phyloP scores from a whole-genome alignment of 2,888 invertebrate genomes.

The Tromatobia lineatoria region DNA sequence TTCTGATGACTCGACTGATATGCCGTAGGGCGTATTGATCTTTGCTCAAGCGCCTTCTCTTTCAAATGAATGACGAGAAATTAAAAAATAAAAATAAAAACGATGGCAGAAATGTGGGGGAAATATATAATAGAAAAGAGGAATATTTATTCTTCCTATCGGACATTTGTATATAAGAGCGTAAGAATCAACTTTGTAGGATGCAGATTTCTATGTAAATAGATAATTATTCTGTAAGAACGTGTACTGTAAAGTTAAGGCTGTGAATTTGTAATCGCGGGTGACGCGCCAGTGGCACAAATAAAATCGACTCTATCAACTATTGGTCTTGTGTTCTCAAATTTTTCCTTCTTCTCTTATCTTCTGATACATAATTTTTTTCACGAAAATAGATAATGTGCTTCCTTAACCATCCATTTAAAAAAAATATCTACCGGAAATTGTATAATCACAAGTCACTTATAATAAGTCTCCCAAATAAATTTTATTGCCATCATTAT shows the following conservation, averaged over 20 bases:
- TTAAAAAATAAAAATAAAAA: constrained; percentile 2
- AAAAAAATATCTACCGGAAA: too few species aligned
- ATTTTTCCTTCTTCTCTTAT: not conserved
- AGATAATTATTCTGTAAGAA: constrained; percentile 47
- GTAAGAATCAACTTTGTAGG: constrained; percentile 59
- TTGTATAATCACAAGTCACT: too few species aligned
- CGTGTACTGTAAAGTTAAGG: constrained; percentile 73
- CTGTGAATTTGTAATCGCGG: constrained; percentile 79
- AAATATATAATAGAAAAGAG: constrained; percentile 41
- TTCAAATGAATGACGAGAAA: not conserved
- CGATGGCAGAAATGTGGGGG: not conserved
- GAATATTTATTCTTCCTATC: constrained; percentile 56
- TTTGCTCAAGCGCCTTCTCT: constrained; percentile 61
- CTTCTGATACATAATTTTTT: not conserved
- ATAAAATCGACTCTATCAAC: constrained; percentile 72
- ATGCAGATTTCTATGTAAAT: constrained; percentile 62
- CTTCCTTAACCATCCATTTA: too few species aligned
- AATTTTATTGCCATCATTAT: too few species aligned
- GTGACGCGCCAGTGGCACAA: constrained; percentile 69
- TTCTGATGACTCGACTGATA: constrained; percentile 27
- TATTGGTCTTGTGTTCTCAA: constrained; percentile 2
- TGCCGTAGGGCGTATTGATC: constrained; percentile 17
- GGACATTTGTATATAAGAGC: constrained; percentile 65
- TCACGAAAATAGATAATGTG: not conserved
- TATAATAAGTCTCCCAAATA: too few species aligned